phyloP scores from a whole-genome alignment of 1,140 invertebrate species.

The Aphis craccivora region DNA sequence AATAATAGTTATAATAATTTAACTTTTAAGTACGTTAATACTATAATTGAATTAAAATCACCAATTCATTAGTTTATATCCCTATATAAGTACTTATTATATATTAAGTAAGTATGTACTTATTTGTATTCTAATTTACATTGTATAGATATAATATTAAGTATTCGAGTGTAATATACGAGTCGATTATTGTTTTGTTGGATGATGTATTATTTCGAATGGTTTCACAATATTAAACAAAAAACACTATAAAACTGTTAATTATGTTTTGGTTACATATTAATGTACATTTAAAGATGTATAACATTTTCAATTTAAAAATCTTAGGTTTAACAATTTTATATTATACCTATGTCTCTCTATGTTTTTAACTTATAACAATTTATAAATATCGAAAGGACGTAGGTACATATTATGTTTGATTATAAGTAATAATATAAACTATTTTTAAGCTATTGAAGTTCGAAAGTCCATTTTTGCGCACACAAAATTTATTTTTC shows the following conservation, averaged over 20 bases:
- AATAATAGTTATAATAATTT: background rate
- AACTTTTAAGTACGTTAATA: background rate
- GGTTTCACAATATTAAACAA: background rate
- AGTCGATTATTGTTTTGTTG: background rate
- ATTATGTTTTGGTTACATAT: no score
- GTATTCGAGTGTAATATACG: background rate
- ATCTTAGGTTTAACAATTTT: no score
- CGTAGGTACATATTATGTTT: no score
- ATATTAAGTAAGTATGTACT: background rate
- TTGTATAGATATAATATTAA: background rate
- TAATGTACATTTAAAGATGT: no score
- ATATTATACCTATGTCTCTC: no score
- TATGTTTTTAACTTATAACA: no score
- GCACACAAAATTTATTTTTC: no score
- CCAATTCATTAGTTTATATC: background rate
- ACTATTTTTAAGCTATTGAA: no score
- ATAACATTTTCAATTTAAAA: no score
- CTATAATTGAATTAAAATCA: background rate
- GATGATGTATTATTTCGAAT: background rate
- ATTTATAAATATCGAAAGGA: no score
- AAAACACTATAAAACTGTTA: background rate
- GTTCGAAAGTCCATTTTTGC: no score
- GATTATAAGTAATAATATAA: no score
- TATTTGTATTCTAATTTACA: background rate
- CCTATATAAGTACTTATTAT: background rate